Base-by-base conservation (phyloP, 1,140 invertebrate genomes). In the Schlechtendalia chinensis region DNA sequence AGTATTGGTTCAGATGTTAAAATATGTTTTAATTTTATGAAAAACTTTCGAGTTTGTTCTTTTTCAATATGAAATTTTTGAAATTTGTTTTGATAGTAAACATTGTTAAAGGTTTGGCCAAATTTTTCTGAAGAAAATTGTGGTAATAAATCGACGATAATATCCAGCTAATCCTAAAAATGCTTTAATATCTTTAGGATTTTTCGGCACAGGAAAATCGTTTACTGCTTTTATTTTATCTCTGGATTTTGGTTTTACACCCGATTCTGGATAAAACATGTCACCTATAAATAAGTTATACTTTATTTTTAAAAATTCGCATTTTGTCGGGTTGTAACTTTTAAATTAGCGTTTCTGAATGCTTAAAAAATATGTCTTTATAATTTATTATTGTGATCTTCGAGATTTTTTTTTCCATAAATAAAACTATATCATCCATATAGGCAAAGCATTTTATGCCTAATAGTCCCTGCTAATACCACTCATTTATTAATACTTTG, bases 1-100 rank as follows among this genome's bases (percentile, higher is more conserved):
- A 88, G 22, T 16, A 85, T 82, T 12, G 82, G 82, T 50, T 86
- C 83, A 45, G 29, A 24, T 14, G 17, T 39, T 32, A 69, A 69
- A 19, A 69, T 39, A 39, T 69, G n/a, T 47, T 69, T 69, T 69
- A n/a, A 32, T 11, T n/a, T 8, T 1, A 69, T 69, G 19, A n/a
- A 32, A 69, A 69, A 29, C 22, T 19, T 8, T 69, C 29, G 32
- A 69, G 10, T n/a, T 59, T 59, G 56, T 5, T 59, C 56, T 8
- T 59, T 24, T 22, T 24, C 56, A n/a, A 59, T 14, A 22, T 59
- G 5, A 59, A 59, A 59, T 59, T n/a, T 59, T 8, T 8, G 8
- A 59, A n/a, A n/a, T n/a, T n/a, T 59, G n/a, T 59, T 19, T 59
- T 22, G 19, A 59, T 59, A 59, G 16, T 59, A n/a, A 59, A 59